Evolutionary conservation across 2,888 invertebrate genomes (phyloP).

Genomic region (Habrosyne pyritoides): DNA sequence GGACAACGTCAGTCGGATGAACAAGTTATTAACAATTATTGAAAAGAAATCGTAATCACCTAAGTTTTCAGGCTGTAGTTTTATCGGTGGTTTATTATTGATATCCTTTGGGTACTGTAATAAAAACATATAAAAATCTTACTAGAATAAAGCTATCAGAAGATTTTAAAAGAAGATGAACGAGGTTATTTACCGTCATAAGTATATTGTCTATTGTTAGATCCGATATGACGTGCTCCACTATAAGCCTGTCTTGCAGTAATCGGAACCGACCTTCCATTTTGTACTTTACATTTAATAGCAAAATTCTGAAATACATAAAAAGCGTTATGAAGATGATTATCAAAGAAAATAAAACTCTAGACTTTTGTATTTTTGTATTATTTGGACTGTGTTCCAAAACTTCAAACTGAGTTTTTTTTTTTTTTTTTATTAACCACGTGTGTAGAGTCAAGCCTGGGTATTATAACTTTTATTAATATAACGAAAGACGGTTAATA

Average conservation of each 20-base stretch:
- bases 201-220: conserved; percentile 43
- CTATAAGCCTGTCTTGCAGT: conserved; percentile 45
- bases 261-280: conserved; percentile 63
- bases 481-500: too few relatives aligned
- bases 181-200: conserved; percentile 55
- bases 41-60: conserved; percentile 31
- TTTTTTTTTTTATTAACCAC: too few relatives aligned
- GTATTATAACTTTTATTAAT: too few relatives aligned
- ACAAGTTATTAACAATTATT: background rate
- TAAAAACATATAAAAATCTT: conserved; percentile 4
- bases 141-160: background rate
- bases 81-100: conserved; percentile 18
- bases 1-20: too few relatives aligned
- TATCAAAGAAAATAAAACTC: too few relatives aligned
- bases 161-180: background rate
- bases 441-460: too few relatives aligned
- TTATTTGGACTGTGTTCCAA: too few relatives aligned
- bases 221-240: conserved; percentile 56
- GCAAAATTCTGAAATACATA: conserved; percentile 46
- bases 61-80: conserved; percentile 32
- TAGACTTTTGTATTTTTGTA: too few relatives aligned
- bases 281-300: conserved; percentile 55
- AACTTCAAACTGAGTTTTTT: too few relatives aligned
- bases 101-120: conserved; percentile 46
- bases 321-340: background rate